Conservation (phyloP, 2,113 vertebrate species). For the Calidris pygmaea region DNA sequence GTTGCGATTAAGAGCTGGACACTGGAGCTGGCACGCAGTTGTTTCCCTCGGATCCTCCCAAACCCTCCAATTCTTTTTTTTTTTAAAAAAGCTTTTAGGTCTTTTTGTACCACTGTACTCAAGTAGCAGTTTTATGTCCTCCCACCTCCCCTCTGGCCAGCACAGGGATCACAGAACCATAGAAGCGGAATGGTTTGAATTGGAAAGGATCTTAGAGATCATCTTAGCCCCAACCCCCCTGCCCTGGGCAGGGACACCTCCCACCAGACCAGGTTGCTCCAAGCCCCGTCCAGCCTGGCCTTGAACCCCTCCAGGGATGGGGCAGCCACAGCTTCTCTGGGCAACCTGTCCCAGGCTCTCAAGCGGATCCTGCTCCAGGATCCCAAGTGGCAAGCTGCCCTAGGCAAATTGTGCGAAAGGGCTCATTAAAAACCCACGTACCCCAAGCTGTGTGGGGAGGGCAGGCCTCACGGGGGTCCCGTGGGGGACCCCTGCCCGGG, state of each 20-base stretch:
- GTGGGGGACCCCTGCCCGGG: no score
- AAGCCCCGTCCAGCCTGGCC: not conserved
- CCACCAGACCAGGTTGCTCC: not conserved
- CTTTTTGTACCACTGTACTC: fast-evolving
- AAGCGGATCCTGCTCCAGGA: not conserved
- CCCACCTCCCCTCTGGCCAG: no score
- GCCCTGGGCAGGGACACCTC: not conserved
- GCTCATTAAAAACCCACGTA: not conserved
- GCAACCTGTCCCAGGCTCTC: not conserved
- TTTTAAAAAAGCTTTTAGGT: not conserved
- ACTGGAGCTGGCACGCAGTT: not conserved
- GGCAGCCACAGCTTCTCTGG: not conserved
- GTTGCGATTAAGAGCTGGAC: not conserved
- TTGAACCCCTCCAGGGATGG: not conserved
- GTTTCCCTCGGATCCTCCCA: not conserved
- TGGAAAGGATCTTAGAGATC: not conserved
- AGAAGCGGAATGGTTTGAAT: not conserved
- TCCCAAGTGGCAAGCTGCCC: no score
- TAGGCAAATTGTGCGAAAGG: fast-evolving
- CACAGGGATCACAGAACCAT: fast-evolving
- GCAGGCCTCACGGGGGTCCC: not conserved
- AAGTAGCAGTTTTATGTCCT: fast-evolving
- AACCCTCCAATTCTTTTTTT: fast-evolving
- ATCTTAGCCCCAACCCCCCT: not conserved
- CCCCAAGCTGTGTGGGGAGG: fast-evolving